These are phyloP conservation scores for Caenorhabditis briggsae DNA, from an alignment of 1,140 invertebrate genomes.

Conservation along the genomic window DNA sequence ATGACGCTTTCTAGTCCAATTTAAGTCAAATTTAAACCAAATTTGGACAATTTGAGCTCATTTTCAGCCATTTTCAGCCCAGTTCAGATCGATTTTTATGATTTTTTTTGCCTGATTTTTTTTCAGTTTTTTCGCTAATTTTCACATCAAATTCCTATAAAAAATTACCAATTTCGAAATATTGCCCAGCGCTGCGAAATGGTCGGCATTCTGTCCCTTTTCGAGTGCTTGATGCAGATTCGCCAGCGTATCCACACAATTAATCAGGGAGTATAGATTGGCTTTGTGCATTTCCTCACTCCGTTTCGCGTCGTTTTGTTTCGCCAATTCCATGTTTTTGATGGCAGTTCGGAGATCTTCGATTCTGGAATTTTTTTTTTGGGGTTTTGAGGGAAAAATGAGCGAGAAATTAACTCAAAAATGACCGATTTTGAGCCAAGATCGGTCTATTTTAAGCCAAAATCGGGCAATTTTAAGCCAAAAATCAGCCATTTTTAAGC, in stretches of 20 bases:
- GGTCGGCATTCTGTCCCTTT: conserved; percentile 62
- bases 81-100: too few relatives aligned
- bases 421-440: conserved; percentile 5
- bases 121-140: too few relatives aligned
- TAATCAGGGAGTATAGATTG: conserved; percentile 76
- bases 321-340: conserved; percentile 71
- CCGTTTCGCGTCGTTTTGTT: conserved; percentile 70
- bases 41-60: too few relatives aligned
- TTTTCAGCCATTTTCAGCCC: too few relatives aligned
- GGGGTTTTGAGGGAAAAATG: too few relatives aligned
- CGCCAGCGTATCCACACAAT: conserved; percentile 76
- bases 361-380: conserved; percentile 66
- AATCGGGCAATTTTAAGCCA: background rate
- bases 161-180: conserved; percentile 65
- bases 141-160: background rate
- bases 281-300: conserved; percentile 77
- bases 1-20: too few relatives aligned
- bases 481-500: too few relatives aligned
- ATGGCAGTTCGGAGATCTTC: conserved; percentile 71
- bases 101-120: too few relatives aligned
- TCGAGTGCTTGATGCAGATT: conserved; percentile 70
- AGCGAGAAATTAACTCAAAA: background rate
- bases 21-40: too few relatives aligned
- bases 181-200: conserved; percentile 69
- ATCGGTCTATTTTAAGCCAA: background rate